Evolutionary conservation across 2,888 invertebrate species (phyloP).

Genomic region (Eucera pruinosa): DNA sequence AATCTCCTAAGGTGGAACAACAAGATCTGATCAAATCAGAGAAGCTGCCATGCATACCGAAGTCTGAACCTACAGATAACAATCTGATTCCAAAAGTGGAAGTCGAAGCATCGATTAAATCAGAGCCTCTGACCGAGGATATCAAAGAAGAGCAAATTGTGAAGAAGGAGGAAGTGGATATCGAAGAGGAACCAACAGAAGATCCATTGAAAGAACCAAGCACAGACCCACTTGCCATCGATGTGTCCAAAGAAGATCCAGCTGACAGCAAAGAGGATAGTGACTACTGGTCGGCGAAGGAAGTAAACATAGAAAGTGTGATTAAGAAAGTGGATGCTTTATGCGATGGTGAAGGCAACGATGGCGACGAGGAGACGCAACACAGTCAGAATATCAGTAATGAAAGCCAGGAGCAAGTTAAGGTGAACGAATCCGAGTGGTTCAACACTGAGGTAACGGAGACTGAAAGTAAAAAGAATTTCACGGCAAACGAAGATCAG

Average conservation of each 20-base stretch:
- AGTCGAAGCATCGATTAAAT: conserved; percentile 36
- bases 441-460: conserved; percentile 76
- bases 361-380: conserved; percentile 73
- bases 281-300: conserved; percentile 92
- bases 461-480: conserved; percentile 77
- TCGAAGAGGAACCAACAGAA: conserved; percentile 74
- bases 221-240: conserved; percentile 77
- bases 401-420: conserved; percentile 70
- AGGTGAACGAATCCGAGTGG: conserved; percentile 79
- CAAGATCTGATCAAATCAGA: conserved; percentile 48
- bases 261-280: conserved; percentile 88
- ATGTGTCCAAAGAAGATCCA: conserved; percentile 84
- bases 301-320: conserved; percentile 92
- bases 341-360: conserved; percentile 84
- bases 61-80: conserved; percentile 50
- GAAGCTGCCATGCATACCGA: conserved; percentile 51
- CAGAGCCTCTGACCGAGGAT: conserved; percentile 58
- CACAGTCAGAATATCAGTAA: conserved; percentile 67
- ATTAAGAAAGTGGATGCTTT: conserved; percentile 91
- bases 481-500: conserved; percentile 76
- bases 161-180: conserved; percentile 73
- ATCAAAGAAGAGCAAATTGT: conserved; percentile 71
- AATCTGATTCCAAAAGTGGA: conserved; percentile 65
- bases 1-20: conserved; percentile 64
- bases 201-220: conserved; percentile 75